Conservation (phyloP, 1,140 invertebrate species). For the Zaprionus vittiger region DNA sequence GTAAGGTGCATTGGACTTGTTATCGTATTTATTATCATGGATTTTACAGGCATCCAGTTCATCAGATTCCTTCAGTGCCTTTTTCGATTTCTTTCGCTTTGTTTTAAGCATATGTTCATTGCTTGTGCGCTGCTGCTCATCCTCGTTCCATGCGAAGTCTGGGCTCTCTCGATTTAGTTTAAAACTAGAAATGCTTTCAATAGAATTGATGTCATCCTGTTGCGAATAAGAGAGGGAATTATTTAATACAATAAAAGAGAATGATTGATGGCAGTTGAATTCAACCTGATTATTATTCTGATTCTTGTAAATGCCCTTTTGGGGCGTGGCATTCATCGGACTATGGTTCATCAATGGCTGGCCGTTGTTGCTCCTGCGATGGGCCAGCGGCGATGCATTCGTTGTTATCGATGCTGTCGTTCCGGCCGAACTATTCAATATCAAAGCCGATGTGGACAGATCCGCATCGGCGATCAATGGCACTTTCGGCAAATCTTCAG, state of each 20-base stretch:
- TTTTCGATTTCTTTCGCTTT: constrained; percentile 77
- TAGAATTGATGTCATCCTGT: constrained; percentile 81
- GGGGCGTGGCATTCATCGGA: constrained; percentile 48
- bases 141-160: constrained; percentile 76
- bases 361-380: constrained; percentile 42
- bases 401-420: constrained; percentile 70
- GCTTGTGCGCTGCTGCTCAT: constrained; percentile 62
- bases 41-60: constrained; percentile 65
- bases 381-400: constrained; percentile 51
- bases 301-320: constrained; percentile 62
- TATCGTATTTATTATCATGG: constrained; percentile 41
- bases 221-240: neutral
- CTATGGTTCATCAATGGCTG: constrained; percentile 11
- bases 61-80: constrained; percentile 54
- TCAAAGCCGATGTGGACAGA: constrained; percentile 43
- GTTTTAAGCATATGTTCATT: constrained; percentile 68
- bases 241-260: neutral
- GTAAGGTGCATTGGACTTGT: constrained; percentile 26
- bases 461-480: constrained; percentile 48
- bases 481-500: constrained; percentile 61
- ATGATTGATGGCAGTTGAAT: neutral
- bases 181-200: constrained; percentile 74
- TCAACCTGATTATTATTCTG: constrained; percentile 69
- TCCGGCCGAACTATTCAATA: constrained; percentile 64
- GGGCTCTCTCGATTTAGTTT: constrained; percentile 37